Evolutionary conservation across 2,113 vertebrate genomes (phyloP).

Genomic region (Callopanchax toddi): DNA sequence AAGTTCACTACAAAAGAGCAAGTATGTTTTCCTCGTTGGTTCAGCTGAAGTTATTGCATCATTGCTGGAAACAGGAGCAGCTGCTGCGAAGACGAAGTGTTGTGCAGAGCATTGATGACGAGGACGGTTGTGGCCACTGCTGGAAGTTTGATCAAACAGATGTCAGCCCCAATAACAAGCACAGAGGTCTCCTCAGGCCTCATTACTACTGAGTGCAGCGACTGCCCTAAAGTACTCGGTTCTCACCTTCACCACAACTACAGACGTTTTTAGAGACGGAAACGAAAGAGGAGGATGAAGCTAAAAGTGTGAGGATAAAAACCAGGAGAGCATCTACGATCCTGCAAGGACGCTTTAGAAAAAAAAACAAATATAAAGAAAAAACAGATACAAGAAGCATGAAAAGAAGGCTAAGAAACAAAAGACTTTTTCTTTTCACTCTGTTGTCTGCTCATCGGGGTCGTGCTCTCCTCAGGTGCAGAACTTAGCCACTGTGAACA

Average conservation of each 20-base stretch:
- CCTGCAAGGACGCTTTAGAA: too few relatives aligned
- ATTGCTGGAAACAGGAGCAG: not conserved
- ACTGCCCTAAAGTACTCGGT: constrained; percentile 38
- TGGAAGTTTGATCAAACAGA: constrained; percentile 41
- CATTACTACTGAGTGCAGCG: constrained; percentile 51
- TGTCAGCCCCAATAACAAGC: constrained; percentile 48
- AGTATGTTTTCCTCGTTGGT: not conserved
- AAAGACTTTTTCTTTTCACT: constrained; percentile 24
- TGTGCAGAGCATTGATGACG: not conserved
- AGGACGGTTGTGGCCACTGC: constrained; percentile 22
- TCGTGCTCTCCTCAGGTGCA: constrained; percentile 96
- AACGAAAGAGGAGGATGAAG: constrained; percentile 15
- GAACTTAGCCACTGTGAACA: constrained; percentile 99
- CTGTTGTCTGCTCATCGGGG: constrained; percentile 74
- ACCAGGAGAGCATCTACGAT: too few relatives aligned
- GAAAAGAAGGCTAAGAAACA: constrained; percentile 10
- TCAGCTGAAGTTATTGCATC: not conserved
- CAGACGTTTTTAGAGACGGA: constrained; percentile 11
- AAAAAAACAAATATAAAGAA: not conserved
- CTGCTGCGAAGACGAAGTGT: not conserved
- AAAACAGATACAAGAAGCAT: constrained; percentile 28
- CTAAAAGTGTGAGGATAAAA: too few relatives aligned
- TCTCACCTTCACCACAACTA: constrained; percentile 31
- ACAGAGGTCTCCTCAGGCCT: constrained; percentile 55
- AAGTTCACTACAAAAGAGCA: not conserved